Evolutionary conservation across 2,888 invertebrate species (phyloP).

Genomic region (Galeruca laticollis): DNA sequence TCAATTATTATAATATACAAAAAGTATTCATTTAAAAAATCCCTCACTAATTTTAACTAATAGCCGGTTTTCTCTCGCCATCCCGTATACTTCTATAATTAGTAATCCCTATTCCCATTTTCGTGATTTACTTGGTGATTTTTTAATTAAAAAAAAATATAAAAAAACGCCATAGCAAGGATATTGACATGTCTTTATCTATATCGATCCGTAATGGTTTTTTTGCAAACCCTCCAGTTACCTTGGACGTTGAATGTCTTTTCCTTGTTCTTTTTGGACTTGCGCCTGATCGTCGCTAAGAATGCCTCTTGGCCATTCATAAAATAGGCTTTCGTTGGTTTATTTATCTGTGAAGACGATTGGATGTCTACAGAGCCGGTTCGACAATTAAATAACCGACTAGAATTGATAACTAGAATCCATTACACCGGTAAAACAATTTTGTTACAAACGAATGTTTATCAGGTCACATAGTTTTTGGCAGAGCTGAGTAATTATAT

Average conservation of each 20-base stretch:
- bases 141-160: conserved; percentile 10
- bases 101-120: neutral
- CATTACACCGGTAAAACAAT: neutral
- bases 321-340: conserved; percentile 44
- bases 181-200: conserved; percentile 19
- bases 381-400: too few relatives aligned
- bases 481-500: too few relatives aligned
- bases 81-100: neutral
- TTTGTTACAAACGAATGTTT: too few relatives aligned
- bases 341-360: conserved; percentile 36
- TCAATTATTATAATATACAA: too few relatives aligned
- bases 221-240: conserved; percentile 15
- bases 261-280: conserved; percentile 27
- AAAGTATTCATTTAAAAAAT: too few relatives aligned
- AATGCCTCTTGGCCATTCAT: conserved; percentile 44
- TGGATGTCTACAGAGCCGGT: conserved; percentile 25
- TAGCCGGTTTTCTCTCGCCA: neutral
- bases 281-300: conserved; percentile 32
- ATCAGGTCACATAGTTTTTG: too few relatives aligned
- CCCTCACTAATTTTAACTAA: too few relatives aligned
- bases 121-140: conserved; percentile 7
- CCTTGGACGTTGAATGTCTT: conserved; percentile 21
- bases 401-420: neutral
- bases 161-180: conserved; percentile 1
- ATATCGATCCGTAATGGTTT: conserved; percentile 15